Percentiles rank a stretch among this genome's conserved stretches.
These are phyloP conservation scores for Frankliniella fusca DNA, from an alignment of 2,888 invertebrate genomes.

Conservation along the genomic window DNA sequence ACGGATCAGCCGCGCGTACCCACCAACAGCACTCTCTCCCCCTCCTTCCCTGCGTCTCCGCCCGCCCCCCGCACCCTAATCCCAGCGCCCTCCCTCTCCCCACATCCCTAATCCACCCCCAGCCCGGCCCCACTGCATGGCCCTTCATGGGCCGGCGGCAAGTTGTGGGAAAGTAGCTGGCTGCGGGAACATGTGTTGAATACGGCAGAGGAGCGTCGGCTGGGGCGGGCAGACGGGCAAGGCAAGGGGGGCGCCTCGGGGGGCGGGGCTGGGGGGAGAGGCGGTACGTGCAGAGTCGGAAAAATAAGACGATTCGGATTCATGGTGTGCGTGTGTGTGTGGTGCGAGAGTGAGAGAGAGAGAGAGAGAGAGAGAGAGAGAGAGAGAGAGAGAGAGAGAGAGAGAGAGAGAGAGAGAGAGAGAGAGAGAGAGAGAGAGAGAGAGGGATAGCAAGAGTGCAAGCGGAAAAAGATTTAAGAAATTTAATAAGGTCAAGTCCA, in stretches of 20 bases:
- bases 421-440: slow-evolving; percentile 36
- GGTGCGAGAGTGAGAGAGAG: slow-evolving; percentile 19
- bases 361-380: slow-evolving; percentile 27
- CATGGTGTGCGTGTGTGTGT: not conserved
- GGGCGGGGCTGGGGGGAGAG: not conserved
- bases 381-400: not conserved
- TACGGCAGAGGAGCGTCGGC: not conserved
- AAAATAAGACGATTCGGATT: not conserved
- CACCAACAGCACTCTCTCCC: not conserved
- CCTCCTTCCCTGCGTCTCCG: not conserved
- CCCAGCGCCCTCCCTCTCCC: not conserved
- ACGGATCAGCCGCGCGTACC: too few species aligned
- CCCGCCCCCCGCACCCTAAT: not conserved
- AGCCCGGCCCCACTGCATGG: not conserved
- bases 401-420: slow-evolving; percentile 34
- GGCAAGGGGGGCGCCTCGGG: not conserved
- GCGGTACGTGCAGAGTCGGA: not conserved
- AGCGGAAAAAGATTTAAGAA: slow-evolving; percentile 12
- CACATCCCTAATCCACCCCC: not conserved
- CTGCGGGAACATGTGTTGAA: slow-evolving; percentile 21
- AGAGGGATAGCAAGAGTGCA: slow-evolving; percentile 30
- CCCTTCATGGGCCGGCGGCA: slow-evolving; percentile 1
- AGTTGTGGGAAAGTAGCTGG: slow-evolving; percentile 24
- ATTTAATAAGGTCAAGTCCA: slow-evolving; percentile 21
- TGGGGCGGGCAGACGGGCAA: not conserved